phyloP scores from a whole-genome alignment of 1,140 invertebrate genomes.

The Drosophila melanica region DNA sequence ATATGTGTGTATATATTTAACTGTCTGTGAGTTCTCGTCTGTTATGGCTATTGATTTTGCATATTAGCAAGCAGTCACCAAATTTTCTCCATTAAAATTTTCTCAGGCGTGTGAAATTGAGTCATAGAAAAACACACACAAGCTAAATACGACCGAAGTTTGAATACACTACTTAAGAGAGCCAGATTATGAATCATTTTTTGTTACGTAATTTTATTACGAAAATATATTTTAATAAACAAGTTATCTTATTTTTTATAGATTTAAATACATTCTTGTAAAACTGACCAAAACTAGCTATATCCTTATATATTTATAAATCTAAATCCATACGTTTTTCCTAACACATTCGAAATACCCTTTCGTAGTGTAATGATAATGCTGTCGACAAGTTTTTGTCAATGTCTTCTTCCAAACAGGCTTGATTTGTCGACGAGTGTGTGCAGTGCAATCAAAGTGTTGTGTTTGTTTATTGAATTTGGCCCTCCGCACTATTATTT shows the following conservation, averaged over 20 bases:
- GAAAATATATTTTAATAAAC: too few species aligned
- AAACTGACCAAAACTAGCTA: too few species aligned
- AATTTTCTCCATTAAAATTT: constrained; percentile 54
- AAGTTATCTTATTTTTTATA: too few species aligned
- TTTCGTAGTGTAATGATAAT: background rate
- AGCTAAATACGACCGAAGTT: background rate
- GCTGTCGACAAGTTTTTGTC: constrained; percentile 5
- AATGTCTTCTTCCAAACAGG: constrained; percentile 18
- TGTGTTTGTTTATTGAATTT: constrained; percentile 81
- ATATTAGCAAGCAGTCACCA: constrained; percentile 59
- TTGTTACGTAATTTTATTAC: too few species aligned
- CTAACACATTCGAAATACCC: background rate
- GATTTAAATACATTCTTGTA: too few species aligned
- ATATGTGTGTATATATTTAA: background rate
- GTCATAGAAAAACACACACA: constrained; percentile 41
- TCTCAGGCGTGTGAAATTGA: constrained; percentile 53
- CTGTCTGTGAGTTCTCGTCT: background rate
- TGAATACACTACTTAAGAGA: background rate
- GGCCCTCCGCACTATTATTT: constrained; percentile 59
- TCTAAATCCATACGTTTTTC: background rate
- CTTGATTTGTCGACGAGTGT: constrained; percentile 33
- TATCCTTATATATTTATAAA: background rate
- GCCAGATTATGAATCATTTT: background rate
- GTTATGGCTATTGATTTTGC: constrained; percentile 58
- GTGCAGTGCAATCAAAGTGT: constrained; percentile 75